These are phyloP conservation scores for Epinephelus lanceolatus DNA, from an alignment of 2,113 vertebrate species.

Conservation along the genomic window DNA sequence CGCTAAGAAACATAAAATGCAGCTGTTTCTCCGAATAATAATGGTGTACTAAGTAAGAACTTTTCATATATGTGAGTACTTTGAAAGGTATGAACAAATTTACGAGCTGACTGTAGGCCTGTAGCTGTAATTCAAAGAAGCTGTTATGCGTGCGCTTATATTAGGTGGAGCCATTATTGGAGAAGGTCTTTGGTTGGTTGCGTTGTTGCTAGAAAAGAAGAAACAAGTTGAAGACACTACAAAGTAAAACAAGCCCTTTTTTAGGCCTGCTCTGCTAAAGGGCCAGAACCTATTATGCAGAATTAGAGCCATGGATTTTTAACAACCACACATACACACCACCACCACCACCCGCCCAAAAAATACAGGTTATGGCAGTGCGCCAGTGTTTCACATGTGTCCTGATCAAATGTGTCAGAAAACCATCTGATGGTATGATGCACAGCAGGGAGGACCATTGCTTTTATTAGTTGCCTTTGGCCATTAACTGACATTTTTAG, in stretches of 20 bases:
- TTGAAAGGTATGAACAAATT: neutral
- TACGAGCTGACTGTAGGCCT: too few relatives aligned
- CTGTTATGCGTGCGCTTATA: neutral
- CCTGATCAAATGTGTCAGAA: conserved; percentile 23
- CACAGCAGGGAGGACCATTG: neutral
- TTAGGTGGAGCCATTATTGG: neutral
- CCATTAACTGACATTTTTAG: conserved; percentile 19
- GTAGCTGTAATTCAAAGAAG: neutral
- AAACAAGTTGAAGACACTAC: neutral
- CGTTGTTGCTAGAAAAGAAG: neutral
- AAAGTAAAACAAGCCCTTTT: neutral
- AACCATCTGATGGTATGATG: conserved; percentile 4
- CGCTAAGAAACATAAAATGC: too few relatives aligned
- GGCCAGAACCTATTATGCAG: neutral
- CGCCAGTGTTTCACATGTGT: neutral
- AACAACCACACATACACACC: too few relatives aligned
- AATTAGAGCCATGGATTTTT: neutral
- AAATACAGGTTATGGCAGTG: neutral
- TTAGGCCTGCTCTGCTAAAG: neutral
- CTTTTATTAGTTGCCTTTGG: conserved; percentile 23
- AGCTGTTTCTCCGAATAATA: too few relatives aligned
- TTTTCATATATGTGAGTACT: neutral
- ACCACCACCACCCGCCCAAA: too few relatives aligned
- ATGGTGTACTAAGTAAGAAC: neutral
- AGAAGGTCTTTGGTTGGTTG: neutral